phyloP scores from a whole-genome alignment of 2,888 invertebrate genomes.

The Eristalinus aeneus region DNA sequence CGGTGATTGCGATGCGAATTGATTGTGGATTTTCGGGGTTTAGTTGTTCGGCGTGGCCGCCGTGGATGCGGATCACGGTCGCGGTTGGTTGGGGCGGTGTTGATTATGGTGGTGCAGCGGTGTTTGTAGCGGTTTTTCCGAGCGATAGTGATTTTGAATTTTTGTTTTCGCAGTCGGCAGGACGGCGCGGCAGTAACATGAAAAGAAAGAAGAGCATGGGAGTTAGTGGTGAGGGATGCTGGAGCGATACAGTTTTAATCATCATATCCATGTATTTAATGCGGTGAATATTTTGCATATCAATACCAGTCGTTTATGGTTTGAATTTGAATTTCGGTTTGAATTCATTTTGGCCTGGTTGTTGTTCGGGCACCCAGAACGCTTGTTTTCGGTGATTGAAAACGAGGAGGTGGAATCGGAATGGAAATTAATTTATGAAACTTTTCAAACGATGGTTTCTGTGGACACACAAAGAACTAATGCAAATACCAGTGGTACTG shows the following conservation, averaged over 20 bases:
- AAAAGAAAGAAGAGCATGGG: slow-evolving; percentile 23
- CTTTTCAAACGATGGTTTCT: not conserved
- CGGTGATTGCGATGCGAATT: slow-evolving; percentile 57
- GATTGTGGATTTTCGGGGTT: slow-evolving; percentile 39
- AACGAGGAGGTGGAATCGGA: not conserved
- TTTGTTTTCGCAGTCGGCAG: not conserved
- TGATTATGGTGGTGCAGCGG: slow-evolving; percentile 26
- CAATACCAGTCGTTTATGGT: slow-evolving; percentile 15
- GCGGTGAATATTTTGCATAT: slow-evolving; percentile 43
- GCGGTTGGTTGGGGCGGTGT: not conserved
- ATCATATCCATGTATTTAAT: slow-evolving; percentile 18
- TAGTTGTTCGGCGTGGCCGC: not conserved
- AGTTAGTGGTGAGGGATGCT: not conserved
- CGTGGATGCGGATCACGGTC: not conserved
- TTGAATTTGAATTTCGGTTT: slow-evolving; percentile 29
- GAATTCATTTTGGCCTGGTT: not conserved
- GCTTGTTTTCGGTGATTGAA: not conserved
- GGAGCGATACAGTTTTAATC: slow-evolving; percentile 44
- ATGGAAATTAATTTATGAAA: not conserved
- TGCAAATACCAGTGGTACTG: not conserved
- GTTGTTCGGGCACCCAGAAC: not conserved
- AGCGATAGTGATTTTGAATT: slow-evolving; percentile 45
- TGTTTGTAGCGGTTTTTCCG: slow-evolving; percentile 43
- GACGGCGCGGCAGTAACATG: slow-evolving; percentile 21
- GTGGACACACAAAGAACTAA: not conserved